Evolutionary conservation across 1,140 invertebrate genomes (phyloP).

Genomic region (Lethrus apterus): DNA sequence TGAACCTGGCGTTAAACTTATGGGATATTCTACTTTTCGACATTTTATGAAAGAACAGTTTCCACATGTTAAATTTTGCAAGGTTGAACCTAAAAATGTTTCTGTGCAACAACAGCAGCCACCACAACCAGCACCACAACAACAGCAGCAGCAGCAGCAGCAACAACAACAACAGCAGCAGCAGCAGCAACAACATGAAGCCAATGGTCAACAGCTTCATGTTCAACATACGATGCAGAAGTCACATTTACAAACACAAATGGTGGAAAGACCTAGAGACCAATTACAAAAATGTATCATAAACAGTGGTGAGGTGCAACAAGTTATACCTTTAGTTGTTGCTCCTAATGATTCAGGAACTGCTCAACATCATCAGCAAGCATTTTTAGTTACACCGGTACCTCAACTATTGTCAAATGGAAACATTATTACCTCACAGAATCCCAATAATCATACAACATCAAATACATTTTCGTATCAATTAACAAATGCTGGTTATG

Average conservation of each 20-base stretch:
- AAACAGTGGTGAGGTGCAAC: slow-evolving; percentile 40
- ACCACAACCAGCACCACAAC: slow-evolving; percentile 41
- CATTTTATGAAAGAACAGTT: slow-evolving; percentile 76
- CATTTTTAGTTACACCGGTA: slow-evolving; percentile 54
- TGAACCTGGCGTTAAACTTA: slow-evolving; percentile 58
- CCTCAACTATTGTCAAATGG: slow-evolving; percentile 46
- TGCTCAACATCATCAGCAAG: slow-evolving; percentile 42
- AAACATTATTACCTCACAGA: slow-evolving; percentile 33
- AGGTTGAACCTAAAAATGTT: slow-evolving; percentile 51
- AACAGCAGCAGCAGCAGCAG: slow-evolving; percentile 41
- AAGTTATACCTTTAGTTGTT: slow-evolving; percentile 54
- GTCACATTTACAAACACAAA: slow-evolving; percentile 43
- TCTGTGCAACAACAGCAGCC: slow-evolving; percentile 43
- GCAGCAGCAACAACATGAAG: slow-evolving; percentile 38
- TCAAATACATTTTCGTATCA: slow-evolving; percentile 39
- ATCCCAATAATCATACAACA: slow-evolving; percentile 30
- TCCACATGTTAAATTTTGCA: slow-evolving; percentile 67
- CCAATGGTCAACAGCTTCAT: slow-evolving; percentile 45
- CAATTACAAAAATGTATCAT: slow-evolving; percentile 48
- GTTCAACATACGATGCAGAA: slow-evolving; percentile 33
- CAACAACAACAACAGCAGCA: slow-evolving; percentile 44
- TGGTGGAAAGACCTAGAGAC: slow-evolving; percentile 42
- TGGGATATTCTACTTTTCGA: slow-evolving; percentile 73
- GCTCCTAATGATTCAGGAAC: slow-evolving; percentile 37
- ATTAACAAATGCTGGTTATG: slow-evolving; percentile 38